Evolutionary conservation across 2,113 vertebrate species (phyloP).

Genomic region (Hystrix cristata): DNA sequence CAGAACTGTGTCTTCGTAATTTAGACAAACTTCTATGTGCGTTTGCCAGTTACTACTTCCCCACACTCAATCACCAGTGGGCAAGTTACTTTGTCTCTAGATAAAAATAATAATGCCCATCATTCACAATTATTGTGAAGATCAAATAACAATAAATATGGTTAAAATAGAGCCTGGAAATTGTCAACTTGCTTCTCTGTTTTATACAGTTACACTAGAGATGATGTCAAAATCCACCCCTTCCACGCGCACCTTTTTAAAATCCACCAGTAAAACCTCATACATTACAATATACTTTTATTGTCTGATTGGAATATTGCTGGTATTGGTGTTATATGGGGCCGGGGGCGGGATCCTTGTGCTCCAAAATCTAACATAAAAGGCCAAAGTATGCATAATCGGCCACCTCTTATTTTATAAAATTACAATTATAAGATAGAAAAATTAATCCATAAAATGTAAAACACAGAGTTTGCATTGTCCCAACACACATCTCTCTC

Average conservation of each 20-base stretch:
- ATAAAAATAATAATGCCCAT: neutral
- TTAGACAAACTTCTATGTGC: neutral
- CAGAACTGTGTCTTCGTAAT: neutral
- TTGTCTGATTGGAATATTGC: neutral
- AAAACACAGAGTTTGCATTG: neutral
- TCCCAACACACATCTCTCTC: neutral
- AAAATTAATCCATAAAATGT: neutral
- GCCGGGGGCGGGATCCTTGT: neutral
- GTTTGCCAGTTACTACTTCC: neutral
- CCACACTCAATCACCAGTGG: neutral
- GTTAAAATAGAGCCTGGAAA: constrained; percentile 11
- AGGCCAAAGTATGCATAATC: neutral
- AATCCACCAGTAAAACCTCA: constrained; percentile 32
- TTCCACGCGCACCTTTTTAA: neutral
- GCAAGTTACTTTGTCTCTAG: neutral
- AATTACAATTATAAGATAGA: neutral
- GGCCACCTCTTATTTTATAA: neutral
- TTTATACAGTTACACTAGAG: neutral
- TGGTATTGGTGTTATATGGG: neutral
- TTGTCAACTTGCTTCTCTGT: neutral
- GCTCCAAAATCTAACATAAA: constrained; percentile 34
- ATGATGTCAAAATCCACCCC: neutral
- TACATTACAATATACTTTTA: constrained; percentile 51
- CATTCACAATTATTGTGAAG: neutral
- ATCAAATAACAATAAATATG: neutral